Percentiles rank a stretch among this genome's conserved stretches.
phyloP scores from a whole-genome alignment of 2,888 invertebrate species.

The Thera obeliscata region DNA sequence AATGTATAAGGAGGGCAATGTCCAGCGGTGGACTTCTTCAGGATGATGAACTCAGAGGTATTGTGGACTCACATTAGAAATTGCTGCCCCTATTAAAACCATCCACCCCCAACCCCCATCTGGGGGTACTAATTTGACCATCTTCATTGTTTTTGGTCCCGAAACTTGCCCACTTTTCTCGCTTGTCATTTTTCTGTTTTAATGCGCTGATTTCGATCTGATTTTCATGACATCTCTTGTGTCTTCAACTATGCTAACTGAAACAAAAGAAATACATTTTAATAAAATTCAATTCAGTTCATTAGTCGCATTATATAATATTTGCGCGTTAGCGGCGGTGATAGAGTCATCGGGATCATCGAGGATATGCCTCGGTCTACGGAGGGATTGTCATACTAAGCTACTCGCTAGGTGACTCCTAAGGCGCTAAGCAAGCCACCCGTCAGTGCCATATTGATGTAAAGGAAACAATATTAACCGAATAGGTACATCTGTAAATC shows the following conservation, averaged over 20 bases:
- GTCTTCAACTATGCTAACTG: slow-evolving; percentile 3
- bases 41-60: neutral
- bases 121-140: slow-evolving; percentile 79
- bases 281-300: neutral
- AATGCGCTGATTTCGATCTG: neutral
- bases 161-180: slow-evolving; percentile 58
- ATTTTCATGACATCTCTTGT: slow-evolving; percentile 7
- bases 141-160: slow-evolving; percentile 59
- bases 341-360: too few relatives aligned
- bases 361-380: too few relatives aligned
- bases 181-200: slow-evolving; percentile 49
- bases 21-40: too few relatives aligned
- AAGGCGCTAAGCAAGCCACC: too few relatives aligned
- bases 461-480: too few relatives aligned
- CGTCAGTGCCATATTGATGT: too few relatives aligned
- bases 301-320: too few relatives aligned
- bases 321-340: too few relatives aligned
- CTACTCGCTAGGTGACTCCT: too few relatives aligned
- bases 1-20: too few relatives aligned
- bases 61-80: slow-evolving; percentile 85
- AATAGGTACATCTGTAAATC: too few relatives aligned
- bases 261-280: slow-evolving; percentile 16
- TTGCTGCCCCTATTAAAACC: slow-evolving; percentile 86
- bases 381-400: too few relatives aligned
- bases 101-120: slow-evolving; percentile 92